Evolutionary conservation across 2,888 invertebrate species (phyloP).

Genomic region (Amphipyra tragopoginis): DNA sequence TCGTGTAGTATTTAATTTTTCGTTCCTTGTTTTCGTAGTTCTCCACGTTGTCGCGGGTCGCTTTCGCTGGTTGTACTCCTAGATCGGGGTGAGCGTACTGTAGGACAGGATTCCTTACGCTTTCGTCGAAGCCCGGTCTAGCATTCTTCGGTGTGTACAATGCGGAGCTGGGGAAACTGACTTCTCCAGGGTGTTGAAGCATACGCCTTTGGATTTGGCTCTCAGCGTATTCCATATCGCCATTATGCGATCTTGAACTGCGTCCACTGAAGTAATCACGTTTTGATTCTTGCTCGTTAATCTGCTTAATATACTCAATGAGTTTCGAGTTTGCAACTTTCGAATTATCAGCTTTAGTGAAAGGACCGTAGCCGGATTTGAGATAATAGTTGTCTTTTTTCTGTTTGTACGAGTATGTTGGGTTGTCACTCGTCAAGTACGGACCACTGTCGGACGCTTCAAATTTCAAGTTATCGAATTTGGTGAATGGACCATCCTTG

Average conservation of each 20-base stretch:
- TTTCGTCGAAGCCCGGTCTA: slow-evolving; percentile 92
- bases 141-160: slow-evolving; percentile 91
- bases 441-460: slow-evolving; percentile 79
- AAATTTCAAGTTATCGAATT: slow-evolving; percentile 89
- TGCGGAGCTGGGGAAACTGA: slow-evolving; percentile 91
- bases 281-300: slow-evolving; percentile 91
- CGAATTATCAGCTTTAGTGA: slow-evolving; percentile 91
- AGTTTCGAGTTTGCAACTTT: slow-evolving; percentile 90
- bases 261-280: slow-evolving; percentile 90
- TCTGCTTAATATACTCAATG: slow-evolving; percentile 92
- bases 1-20: slow-evolving; percentile 87
- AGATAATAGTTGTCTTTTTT: slow-evolving; percentile 83
- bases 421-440: slow-evolving; percentile 78
- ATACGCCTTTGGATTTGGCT: slow-evolving; percentile 93
- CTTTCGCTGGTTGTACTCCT: slow-evolving; percentile 93
- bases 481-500: slow-evolving; percentile 90
- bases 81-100: slow-evolving; percentile 95
- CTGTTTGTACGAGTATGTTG: slow-evolving; percentile 77
- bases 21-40: slow-evolving; percentile 75
- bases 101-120: slow-evolving; percentile 93
- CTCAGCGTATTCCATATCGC: slow-evolving; percentile 83
- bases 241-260: slow-evolving; percentile 85
- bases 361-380: slow-evolving; percentile 90
- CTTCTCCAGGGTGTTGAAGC: slow-evolving; percentile 92
- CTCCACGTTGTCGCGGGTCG: slow-evolving; percentile 81